A percentile compares a stretch with the other conserved stretches of the same genome.
These are phyloP conservation scores for Cheilosia grossa DNA, from an alignment of 2,888 invertebrate species.

Conservation along the genomic window DNA sequence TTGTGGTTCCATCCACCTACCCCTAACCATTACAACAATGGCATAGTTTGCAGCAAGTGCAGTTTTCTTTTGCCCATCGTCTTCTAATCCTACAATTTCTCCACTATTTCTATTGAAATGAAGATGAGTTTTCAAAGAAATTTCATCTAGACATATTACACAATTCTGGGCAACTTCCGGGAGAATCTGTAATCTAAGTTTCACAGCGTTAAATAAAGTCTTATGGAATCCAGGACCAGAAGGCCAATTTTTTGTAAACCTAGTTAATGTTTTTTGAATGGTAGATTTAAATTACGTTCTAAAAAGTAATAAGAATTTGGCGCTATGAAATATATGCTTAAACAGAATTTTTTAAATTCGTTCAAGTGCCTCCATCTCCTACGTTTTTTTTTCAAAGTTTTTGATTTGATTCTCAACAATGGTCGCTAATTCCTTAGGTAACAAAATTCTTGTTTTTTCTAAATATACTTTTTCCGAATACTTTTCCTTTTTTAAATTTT, in stretches of 20 bases:
- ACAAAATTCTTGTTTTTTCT: slow-evolving; percentile 17
- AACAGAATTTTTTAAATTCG: neutral
- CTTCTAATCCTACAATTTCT: slow-evolving; percentile 17
- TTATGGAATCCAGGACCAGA: slow-evolving; percentile 32
- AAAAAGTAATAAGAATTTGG: too few relatives aligned
- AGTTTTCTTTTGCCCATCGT: slow-evolving; percentile 30
- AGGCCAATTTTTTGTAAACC: slow-evolving; percentile 34
- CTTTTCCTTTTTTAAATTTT: slow-evolving; percentile 20
- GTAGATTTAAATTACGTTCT: too few relatives aligned
- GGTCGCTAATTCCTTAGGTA: slow-evolving; percentile 25
- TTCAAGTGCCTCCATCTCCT: neutral
- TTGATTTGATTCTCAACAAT: slow-evolving; percentile 8
- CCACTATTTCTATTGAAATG: slow-evolving; percentile 26
- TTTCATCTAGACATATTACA: slow-evolving; percentile 1
- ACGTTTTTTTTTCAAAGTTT: neutral
- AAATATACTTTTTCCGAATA: slow-evolving; percentile 3
- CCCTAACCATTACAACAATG: slow-evolving; percentile 15
- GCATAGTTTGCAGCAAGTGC: slow-evolving; percentile 29
- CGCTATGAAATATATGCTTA: too few relatives aligned
- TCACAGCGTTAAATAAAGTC: slow-evolving; percentile 14
- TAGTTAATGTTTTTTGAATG: slow-evolving; percentile 17
- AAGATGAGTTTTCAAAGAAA: slow-evolving; percentile 29
- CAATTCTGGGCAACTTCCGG: slow-evolving; percentile 10
- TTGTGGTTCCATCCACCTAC: too few relatives aligned
- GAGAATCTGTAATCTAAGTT: slow-evolving; percentile 8